A percentile compares a stretch with the other conserved stretches of the same genome.
Evolutionary conservation across 1,140 invertebrate species (phyloP).

Genomic region (Potamilus streckersoni): DNA sequence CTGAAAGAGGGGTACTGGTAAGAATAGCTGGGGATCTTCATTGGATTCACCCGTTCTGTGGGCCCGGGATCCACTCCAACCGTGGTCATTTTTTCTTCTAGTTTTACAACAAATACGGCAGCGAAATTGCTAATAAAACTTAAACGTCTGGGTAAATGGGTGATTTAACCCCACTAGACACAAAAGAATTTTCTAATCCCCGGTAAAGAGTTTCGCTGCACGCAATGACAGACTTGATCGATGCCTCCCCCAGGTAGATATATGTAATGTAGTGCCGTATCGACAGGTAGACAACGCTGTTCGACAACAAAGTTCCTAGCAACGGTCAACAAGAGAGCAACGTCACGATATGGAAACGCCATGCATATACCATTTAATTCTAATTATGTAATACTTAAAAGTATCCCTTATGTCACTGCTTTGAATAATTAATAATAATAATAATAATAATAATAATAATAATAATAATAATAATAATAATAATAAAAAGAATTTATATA

Average conservation of each 20-base stretch:
- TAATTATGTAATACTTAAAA: too few relatives aligned
- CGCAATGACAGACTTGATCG: not conserved
- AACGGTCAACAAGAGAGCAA: constrained; percentile 24
- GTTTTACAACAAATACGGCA: constrained; percentile 1
- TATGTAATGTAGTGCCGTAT: not conserved
- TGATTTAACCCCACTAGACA: not conserved
- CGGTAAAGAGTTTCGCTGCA: not conserved
- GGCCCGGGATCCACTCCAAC: constrained; percentile 47
- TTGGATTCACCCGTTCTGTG: constrained; percentile 45
- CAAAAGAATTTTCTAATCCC: not conserved
- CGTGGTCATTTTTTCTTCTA: constrained; percentile 57
- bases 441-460: too few relatives aligned
- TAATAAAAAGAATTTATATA: too few relatives aligned
- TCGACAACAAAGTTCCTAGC: constrained; percentile 5
- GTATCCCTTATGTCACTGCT: too few relatives aligned
- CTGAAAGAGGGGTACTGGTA: constrained; percentile 59
- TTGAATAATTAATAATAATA: too few relatives aligned
- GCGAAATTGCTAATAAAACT: not conserved
- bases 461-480: too few relatives aligned
- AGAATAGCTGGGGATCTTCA: constrained; percentile 61
- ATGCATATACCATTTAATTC: too few relatives aligned
- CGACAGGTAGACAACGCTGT: constrained; percentile 4
- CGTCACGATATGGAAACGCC: too few relatives aligned
- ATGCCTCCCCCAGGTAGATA: too few relatives aligned
- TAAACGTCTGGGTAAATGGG: not conserved